Percentiles rank a stretch among this genome's conserved stretches.
These are phyloP conservation scores for Scylla paramamosain DNA, from an alignment of 1,140 invertebrate species.

Conservation along the genomic window DNA sequence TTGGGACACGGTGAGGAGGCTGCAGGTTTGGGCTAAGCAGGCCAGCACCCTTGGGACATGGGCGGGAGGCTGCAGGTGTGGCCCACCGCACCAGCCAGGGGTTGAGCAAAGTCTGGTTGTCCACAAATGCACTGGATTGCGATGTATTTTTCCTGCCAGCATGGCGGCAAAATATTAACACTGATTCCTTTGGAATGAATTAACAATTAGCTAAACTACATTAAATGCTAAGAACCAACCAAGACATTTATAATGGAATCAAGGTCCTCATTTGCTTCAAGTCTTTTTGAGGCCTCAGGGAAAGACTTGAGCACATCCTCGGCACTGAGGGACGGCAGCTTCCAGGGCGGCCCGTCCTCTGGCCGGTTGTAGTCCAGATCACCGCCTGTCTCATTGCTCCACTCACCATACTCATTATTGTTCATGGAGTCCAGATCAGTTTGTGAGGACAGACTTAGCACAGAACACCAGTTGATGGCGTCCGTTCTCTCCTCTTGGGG, in stretches of 20 bases:
- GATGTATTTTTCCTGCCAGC: slow-evolving; percentile 69
- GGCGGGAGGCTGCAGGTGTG: slow-evolving; percentile 54
- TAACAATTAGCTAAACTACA: slow-evolving; percentile 68
- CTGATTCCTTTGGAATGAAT: slow-evolving; percentile 73
- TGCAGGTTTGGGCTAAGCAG: slow-evolving; percentile 12
- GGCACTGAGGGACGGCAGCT: slow-evolving; percentile 84
- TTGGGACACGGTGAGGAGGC: background rate
- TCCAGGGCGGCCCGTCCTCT: slow-evolving; percentile 66
- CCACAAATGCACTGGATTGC: slow-evolving; percentile 73
- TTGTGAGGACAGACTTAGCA: slow-evolving; percentile 90
- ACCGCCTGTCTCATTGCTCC: slow-evolving; percentile 78
- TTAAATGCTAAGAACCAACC: slow-evolving; percentile 77
- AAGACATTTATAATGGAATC: slow-evolving; percentile 77
- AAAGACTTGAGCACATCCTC: slow-evolving; percentile 85
- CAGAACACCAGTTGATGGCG: slow-evolving; percentile 93
- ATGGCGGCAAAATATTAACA: slow-evolving; percentile 68
- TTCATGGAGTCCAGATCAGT: slow-evolving; percentile 91
- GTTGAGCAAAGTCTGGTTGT: slow-evolving; percentile 74
- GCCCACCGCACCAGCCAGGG: slow-evolving; percentile 55
- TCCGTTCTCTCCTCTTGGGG: slow-evolving; percentile 85
- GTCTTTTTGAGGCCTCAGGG: slow-evolving; percentile 78
- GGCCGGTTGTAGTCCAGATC: slow-evolving; percentile 69
- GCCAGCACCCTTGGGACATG: slow-evolving; percentile 72
- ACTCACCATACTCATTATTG: slow-evolving; percentile 85
- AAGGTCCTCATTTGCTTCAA: slow-evolving; percentile 77